These are phyloP conservation scores for Moxostoma hubbsi DNA, from an alignment of 2,797 vertebrate species.

Conservation along the genomic window DNA sequence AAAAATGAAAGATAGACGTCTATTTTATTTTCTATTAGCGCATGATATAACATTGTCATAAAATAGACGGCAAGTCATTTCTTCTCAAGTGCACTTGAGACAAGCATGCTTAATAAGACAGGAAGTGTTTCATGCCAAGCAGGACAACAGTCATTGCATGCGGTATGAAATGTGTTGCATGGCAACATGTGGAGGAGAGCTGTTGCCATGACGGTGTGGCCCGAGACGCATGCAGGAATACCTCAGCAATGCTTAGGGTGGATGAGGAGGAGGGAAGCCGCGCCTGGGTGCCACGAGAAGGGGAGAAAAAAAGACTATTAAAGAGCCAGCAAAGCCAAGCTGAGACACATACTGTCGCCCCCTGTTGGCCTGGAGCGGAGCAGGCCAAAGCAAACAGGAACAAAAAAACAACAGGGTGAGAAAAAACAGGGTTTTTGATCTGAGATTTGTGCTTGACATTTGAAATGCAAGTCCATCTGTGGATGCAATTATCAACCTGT, in stretches of 20 bases:
- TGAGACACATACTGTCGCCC: slow-evolving; percentile 64
- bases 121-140: neutral
- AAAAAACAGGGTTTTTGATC: neutral
- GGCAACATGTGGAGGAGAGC: slow-evolving; percentile 70
- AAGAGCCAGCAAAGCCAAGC: slow-evolving; percentile 76
- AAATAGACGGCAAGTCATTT: slow-evolving; percentile 25
- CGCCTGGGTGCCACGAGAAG: slow-evolving; percentile 92
- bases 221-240: slow-evolving; percentile 94
- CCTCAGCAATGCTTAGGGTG: slow-evolving; percentile 99
- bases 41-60: slow-evolving; percentile 59
- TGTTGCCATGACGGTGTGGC: slow-evolving; percentile 78
- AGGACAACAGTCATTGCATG: slow-evolving; percentile 64
- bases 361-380: slow-evolving; percentile 51
- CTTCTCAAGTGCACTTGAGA: neutral
- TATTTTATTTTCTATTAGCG: neutral
- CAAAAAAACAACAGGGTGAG: slow-evolving; percentile 70
- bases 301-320: slow-evolving; percentile 91
- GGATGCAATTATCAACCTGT: too few species aligned
- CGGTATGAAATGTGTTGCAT: slow-evolving; percentile 61
- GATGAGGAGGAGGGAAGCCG: slow-evolving; percentile 99
- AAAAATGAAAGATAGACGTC: slow-evolving; percentile 9
- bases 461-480: neutral
- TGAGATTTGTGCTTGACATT: neutral
- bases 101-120: slow-evolving; percentile 45
- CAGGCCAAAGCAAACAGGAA: slow-evolving; percentile 75